A percentile compares a stretch with the other conserved stretches of the same genome.
These are phyloP conservation scores for Strigops habroptila DNA, from an alignment of 2,113 vertebrate species.

Conservation along the genomic window DNA sequence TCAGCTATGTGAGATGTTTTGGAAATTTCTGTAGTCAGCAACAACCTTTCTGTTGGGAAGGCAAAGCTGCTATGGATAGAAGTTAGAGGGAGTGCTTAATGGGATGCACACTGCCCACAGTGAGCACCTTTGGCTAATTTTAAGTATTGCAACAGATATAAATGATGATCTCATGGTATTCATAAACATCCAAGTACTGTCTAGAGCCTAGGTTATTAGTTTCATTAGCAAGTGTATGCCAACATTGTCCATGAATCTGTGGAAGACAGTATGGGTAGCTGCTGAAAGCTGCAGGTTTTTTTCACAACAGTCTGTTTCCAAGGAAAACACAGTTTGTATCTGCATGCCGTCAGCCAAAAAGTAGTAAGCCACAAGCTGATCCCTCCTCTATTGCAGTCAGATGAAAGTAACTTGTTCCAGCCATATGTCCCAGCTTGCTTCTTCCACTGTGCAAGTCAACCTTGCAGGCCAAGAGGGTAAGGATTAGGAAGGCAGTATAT, in stretches of 20 bases:
- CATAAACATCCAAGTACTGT: not conserved
- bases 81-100: not conserved
- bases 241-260: not conserved
- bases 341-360: not conserved
- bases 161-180: not conserved
- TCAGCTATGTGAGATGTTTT: not conserved
- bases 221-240: not conserved
- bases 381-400: not conserved
- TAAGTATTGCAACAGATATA: not conserved
- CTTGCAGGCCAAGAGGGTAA: not conserved
- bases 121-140: not conserved
- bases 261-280: not conserved
- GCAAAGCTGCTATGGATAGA: not conserved
- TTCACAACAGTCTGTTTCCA: not conserved
- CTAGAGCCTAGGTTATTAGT: slow-evolving; percentile 24
- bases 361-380: not conserved
- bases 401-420: not conserved
- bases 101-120: not conserved
- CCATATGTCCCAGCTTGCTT: not conserved
- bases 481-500: not conserved
- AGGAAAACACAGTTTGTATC: not conserved
- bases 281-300: not conserved
- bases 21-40: not conserved
- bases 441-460: not conserved
- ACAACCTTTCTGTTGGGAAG: not conserved